Evolutionary conservation across 2,113 vertebrate species (phyloP).

Genomic region (Callorhinus ursinus): DNA sequence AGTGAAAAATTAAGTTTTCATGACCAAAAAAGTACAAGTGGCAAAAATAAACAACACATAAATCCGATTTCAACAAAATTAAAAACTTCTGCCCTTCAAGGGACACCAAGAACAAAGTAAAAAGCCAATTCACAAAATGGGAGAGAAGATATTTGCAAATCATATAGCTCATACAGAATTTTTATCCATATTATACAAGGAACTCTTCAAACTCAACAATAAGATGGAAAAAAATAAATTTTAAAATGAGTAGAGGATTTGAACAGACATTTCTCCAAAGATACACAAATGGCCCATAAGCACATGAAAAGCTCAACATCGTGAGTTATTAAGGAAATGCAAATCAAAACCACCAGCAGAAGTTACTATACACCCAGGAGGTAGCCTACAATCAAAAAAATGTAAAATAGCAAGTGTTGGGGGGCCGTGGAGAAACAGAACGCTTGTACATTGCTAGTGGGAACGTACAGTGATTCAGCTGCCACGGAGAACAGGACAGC

Average conservation of each 20-base stretch:
- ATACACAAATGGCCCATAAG: neutral
- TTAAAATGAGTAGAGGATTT: neutral
- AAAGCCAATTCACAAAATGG: neutral
- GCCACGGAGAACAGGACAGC: neutral
- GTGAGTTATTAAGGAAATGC: neutral
- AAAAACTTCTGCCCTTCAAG: slow-evolving; percentile 7
- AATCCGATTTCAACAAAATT: slow-evolving; percentile 30
- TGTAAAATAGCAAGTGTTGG: neutral
- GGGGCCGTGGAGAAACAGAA: neutral
- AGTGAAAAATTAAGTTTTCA: slow-evolving; percentile 9
- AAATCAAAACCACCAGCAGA: neutral
- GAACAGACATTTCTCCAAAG: slow-evolving; percentile 17
- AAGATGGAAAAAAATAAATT: neutral
- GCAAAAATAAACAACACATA: neutral
- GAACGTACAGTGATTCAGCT: neutral
- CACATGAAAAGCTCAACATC: neutral
- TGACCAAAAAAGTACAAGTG: neutral
- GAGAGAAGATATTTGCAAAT: neutral
- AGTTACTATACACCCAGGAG: neutral
- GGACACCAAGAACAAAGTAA: slow-evolving; percentile 1
- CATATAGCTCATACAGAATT: neutral
- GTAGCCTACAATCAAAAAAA: neutral
- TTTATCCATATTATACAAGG: neutral
- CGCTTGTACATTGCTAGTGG: neutral
- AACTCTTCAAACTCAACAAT: neutral